Conservation (phyloP, 2,113 vertebrate species). For the Cyanistes caeruleus region DNA sequence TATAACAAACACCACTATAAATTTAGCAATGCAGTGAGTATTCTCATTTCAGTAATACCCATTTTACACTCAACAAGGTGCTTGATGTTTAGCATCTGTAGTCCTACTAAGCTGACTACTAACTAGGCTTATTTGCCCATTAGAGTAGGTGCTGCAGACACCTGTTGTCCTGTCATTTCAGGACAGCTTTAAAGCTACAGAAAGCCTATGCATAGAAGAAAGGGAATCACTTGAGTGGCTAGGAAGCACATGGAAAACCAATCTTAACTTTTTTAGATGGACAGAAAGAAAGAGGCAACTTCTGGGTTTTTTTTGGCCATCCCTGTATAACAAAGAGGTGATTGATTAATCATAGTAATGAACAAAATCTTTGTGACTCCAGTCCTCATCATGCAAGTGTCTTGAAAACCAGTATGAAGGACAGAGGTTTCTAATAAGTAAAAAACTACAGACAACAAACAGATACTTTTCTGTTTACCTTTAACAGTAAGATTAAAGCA, state of each 20-base stretch:
- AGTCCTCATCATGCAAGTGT: neutral
- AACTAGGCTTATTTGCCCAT: neutral
- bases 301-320: neutral
- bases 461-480: constrained; percentile 62
- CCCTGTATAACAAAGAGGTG: neutral
- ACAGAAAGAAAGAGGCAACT: constrained; percentile 7
- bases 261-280: neutral
- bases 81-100: neutral
- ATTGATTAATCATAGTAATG: neutral
- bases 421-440: neutral
- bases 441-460: neutral
- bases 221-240: neutral
- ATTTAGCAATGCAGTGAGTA: neutral
- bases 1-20: neutral
- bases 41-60: neutral
- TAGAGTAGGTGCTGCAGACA: neutral
- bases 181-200: neutral
- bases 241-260: constrained; percentile 7
- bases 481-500: constrained; percentile 87
- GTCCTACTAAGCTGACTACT: neutral
- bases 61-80: neutral
- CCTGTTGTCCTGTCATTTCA: neutral
- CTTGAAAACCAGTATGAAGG: neutral
- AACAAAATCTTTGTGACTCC: neutral
- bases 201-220: neutral